Conservation (phyloP, 1,140 invertebrate species). For the Macrosteles quadrilineatus region DNA sequence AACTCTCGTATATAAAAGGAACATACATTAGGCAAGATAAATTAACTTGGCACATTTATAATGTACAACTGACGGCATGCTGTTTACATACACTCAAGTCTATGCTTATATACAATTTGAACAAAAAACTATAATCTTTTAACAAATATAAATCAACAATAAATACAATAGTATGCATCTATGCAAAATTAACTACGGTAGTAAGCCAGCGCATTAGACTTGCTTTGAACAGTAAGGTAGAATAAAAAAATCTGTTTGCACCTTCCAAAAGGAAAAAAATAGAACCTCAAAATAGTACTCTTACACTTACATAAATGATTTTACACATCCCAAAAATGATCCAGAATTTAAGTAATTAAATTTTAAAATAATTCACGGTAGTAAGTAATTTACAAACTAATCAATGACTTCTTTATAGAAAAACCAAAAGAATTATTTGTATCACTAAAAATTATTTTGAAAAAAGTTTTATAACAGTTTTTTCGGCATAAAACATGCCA, state of each 20-base stretch:
- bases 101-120: slow-evolving; percentile 3
- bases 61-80: slow-evolving; percentile 8
- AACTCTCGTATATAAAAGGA: background rate
- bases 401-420: background rate
- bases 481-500: too few species aligned
- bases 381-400: background rate
- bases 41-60: slow-evolving; percentile 20
- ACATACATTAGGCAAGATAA: slow-evolving; percentile 22
- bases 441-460: too few species aligned
- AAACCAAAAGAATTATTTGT: background rate
- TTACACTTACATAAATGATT: background rate
- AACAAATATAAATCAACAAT: slow-evolving; percentile 12
- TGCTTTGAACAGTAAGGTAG: background rate
- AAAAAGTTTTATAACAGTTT: too few species aligned
- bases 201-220: background rate
- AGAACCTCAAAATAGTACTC: background rate
- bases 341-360: background rate
- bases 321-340: background rate
- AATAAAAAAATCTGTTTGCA: background rate
- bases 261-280: background rate
- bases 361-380: background rate
- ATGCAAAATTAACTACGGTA: background rate
- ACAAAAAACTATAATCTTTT: background rate
- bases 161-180: background rate
- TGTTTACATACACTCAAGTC: background rate